Evolutionary conservation across 2,113 vertebrate species (phyloP).

Genomic region (Alethe castanea): DNA sequence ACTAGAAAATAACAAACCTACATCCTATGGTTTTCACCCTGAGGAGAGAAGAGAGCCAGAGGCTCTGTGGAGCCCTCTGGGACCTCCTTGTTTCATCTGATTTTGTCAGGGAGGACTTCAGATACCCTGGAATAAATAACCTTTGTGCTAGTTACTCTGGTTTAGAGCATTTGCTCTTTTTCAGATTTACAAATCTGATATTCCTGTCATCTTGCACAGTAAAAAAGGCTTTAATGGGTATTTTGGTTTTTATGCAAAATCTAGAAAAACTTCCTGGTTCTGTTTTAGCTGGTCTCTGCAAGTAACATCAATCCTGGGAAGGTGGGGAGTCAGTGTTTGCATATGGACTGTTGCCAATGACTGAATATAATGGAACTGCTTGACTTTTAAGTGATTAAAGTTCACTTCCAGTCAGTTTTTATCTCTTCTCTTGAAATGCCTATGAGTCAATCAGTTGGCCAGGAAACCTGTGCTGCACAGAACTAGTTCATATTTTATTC

Average conservation of each 20-base stretch:
- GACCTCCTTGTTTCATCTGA: neutral
- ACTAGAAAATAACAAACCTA: neutral
- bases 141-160: neutral
- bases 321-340: neutral
- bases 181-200: neutral
- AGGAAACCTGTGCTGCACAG: neutral
- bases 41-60: neutral
- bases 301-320: neutral
- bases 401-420: conserved; percentile 2
- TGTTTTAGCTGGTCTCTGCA: neutral
- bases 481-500: neutral
- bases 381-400: conserved; percentile 12
- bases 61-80: neutral
- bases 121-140: neutral
- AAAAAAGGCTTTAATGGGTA: neutral
- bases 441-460: neutral
- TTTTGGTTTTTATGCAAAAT: neutral
- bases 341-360: neutral
- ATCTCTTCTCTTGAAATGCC: neutral
- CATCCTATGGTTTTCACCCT: neutral
- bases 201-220: neutral
- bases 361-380: neutral
- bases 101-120: neutral
- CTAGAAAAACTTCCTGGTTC: neutral
- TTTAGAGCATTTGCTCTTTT: neutral